Base-by-base conservation (phyloP, 2,113 vertebrate genomes). In the Bos indicus region DNA sequence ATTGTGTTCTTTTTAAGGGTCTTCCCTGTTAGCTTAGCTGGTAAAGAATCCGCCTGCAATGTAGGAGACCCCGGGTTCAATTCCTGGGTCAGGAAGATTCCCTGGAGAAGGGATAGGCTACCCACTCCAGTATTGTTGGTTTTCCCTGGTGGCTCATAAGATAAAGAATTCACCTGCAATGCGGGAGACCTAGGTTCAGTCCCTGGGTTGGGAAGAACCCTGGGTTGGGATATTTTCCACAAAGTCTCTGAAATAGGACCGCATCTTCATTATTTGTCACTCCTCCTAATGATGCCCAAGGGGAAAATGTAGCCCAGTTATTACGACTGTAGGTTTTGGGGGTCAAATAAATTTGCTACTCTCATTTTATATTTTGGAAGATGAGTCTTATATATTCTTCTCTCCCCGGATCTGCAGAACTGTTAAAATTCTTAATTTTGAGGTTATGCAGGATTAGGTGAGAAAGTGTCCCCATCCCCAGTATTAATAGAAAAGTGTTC, bases 11-110 rank as follows among this genome's bases (percentile, higher is more conserved):
- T 60, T 80, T 56, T 26, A 67, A 67, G 64, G 17, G n/a, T 36
- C n/a, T 67, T 67, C n/a, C 64, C 17, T 36, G n/a, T 21, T 67
- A 36, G n/a, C n/a, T 71, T 71, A 71, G 17, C 33, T 67, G 33
- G 33, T 67, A 36, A 36, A 67, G 17, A 71, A 36, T 71, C 17
- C 1, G 0, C n/a, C 64, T 67, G 8, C 64, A 36, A 71, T 36
- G 64, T 21, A 71, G 64, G n/a, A 71, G n/a, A 36, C 8, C n/a
- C 17, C 0, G 0, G 33, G 17, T 36, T 71, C 1, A 36, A 11
- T 71, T 36, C 9, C 64, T 71, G n/a, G 19, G 64, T 36, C 64
- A 71, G 64, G 64, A 71, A 71, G 64, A 71, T 36, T 19, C n/a
- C n/a, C 64, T 71, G 64, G n/a, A 71, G 64, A 36, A 71, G 17